Conservation (phyloP, 23 tunicate species). For the Corella eumyota region DNA sequence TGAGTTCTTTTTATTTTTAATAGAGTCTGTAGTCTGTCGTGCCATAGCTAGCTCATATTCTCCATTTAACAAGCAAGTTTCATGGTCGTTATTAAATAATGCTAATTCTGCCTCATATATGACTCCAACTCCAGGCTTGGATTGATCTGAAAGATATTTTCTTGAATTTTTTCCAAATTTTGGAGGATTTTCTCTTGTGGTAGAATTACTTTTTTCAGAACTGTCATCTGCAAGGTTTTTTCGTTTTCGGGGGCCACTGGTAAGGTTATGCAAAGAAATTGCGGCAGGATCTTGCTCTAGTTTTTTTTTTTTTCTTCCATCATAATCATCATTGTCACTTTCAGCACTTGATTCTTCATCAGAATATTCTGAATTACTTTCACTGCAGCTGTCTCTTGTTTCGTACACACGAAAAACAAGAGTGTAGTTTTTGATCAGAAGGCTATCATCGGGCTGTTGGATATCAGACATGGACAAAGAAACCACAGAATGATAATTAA, state of each 20-base stretch:
- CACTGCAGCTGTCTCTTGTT: conserved; percentile 15
- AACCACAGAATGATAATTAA: conserved; percentile 8
- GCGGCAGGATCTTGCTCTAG: conserved; percentile 71
- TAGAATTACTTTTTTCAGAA: too few species aligned
- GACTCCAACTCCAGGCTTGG: too few species aligned
- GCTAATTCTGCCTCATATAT: conserved; percentile 64
- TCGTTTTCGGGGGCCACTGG: conserved; percentile 45
- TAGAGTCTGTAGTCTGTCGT: conserved; percentile 6
- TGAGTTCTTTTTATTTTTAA: conserved; percentile 33
- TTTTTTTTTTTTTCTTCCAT: conserved; percentile 22
- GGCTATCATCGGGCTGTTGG: conserved; percentile 24
- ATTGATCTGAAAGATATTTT: too few species aligned
- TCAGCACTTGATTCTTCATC: conserved; percentile 25
- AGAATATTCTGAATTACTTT: conserved; percentile 14
- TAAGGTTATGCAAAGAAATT: conserved; percentile 61
- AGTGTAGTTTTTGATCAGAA: conserved; percentile 22
- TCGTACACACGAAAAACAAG: conserved; percentile 44
- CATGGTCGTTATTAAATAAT: conserved; percentile 21
- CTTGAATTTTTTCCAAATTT: too few species aligned
- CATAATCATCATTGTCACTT: conserved; percentile 17
- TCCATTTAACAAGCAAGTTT: conserved; percentile 30
- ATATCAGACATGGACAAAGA: conserved; percentile 1
- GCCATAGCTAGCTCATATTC: conserved; percentile 63
- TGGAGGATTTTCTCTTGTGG: too few species aligned
- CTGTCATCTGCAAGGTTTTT: conserved; percentile 12